Conservation (phyloP, 2,888 invertebrate genomes). For the Falcaria lacertinaria region DNA sequence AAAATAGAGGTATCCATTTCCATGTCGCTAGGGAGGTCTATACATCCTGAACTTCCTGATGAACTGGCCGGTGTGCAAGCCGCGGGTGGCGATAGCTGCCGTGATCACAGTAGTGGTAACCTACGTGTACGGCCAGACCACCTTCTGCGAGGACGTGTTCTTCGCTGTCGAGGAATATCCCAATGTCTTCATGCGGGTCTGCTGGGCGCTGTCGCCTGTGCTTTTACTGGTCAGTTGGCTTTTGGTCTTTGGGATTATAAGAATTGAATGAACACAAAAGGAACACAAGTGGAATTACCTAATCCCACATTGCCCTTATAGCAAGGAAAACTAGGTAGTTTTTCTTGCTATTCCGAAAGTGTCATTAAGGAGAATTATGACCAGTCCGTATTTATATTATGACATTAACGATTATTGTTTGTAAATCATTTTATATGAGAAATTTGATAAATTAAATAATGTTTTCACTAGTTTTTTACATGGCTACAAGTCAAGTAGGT, state of each 20-base stretch:
- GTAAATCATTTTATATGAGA: too few relatives aligned
- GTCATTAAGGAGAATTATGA: too few relatives aligned
- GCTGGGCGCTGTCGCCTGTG: conserved; percentile 58
- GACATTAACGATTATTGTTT: too few relatives aligned
- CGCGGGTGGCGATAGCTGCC: conserved; percentile 46
- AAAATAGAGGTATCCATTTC: not conserved
- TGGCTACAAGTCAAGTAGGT: too few relatives aligned
- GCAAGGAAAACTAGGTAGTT: too few relatives aligned
- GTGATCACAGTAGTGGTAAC: conserved; percentile 39
- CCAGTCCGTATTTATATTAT: too few relatives aligned
- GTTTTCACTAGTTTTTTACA: too few relatives aligned
- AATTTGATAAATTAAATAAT: too few relatives aligned
- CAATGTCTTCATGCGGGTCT: conserved; percentile 51
- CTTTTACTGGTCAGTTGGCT: conserved; percentile 43
- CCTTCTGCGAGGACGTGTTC: conserved; percentile 64
- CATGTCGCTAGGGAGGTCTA: conserved; percentile 49
- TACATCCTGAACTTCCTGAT: conserved; percentile 58
- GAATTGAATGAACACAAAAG: too few relatives aligned
- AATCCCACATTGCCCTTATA: too few relatives aligned
- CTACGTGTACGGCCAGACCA: conserved; percentile 58
- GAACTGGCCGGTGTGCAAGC: conserved; percentile 52
- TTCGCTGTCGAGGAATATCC: conserved; percentile 65
- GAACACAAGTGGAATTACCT: too few relatives aligned
- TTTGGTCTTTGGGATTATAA: not conserved
- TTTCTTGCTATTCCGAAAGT: too few relatives aligned